phyloP scores from a whole-genome alignment of 2,113 vertebrate species.

The Calypte anna region DNA sequence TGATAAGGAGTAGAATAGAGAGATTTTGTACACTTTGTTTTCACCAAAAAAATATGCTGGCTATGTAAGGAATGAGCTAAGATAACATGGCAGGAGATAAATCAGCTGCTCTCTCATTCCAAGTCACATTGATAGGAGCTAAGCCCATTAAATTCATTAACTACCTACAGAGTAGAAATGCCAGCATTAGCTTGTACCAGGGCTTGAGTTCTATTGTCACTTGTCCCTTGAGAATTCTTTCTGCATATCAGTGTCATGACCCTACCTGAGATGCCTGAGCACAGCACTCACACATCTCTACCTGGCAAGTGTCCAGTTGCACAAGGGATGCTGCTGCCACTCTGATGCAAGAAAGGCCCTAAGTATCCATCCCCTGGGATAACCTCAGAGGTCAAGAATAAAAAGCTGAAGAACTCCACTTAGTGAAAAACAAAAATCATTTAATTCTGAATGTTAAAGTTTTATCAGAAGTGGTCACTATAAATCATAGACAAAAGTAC shows the following conservation, averaged over 20 bases:
- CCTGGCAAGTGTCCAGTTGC: not conserved
- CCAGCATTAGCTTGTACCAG: not conserved
- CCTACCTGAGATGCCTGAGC: not conserved
- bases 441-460: not conserved
- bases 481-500: no score
- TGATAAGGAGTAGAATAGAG: slow-evolving; percentile 36
- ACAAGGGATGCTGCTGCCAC: not conserved
- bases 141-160: not conserved
- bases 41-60: slow-evolving; percentile 10
- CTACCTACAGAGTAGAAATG: not conserved
- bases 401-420: not conserved
- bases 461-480: not conserved
- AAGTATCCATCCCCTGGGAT: fast-evolving
- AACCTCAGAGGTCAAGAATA: not conserved
- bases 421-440: not conserved
- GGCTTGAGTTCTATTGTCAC: not conserved
- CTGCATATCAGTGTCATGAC: not conserved
- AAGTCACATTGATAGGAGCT: not conserved
- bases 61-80: slow-evolving; percentile 46
- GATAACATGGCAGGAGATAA: slow-evolving; percentile 1
- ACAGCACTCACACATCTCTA: not conserved
- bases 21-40: not conserved
- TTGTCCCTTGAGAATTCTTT: not conserved
- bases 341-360: not conserved
- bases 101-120: not conserved